A percentile compares a stretch with the other conserved stretches of the same genome.
Evolutionary conservation across 2,797 vertebrate species (phyloP).

Genomic region (Ciconia nigra): DNA sequence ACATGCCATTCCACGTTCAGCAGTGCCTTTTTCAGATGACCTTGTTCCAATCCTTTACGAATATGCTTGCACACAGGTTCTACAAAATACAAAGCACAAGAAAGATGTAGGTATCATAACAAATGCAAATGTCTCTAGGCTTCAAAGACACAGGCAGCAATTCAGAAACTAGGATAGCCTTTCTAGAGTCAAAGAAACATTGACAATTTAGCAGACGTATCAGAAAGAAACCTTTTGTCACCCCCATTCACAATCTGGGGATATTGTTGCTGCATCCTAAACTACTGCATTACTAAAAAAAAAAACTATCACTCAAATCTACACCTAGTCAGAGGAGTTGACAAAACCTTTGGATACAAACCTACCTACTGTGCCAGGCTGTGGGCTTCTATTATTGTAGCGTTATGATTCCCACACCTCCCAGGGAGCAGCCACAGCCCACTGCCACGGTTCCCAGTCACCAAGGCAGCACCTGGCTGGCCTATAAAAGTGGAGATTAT

Average conservation of each 20-base stretch:
- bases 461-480: not conserved
- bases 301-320: not conserved
- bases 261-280: not conserved
- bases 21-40: slow-evolving; percentile 82
- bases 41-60: slow-evolving; percentile 87
- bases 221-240: not conserved
- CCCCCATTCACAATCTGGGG: not conserved
- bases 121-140: not conserved
- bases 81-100: slow-evolving; percentile 47
- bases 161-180: not conserved
- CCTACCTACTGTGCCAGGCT: not conserved
- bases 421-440: not conserved
- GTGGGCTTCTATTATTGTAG: not conserved
- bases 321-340: not conserved
- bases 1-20: slow-evolving; percentile 76
- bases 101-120: not conserved
- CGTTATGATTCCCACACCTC: not conserved
- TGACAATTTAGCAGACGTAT: not conserved
- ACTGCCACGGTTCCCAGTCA: not conserved
- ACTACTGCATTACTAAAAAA: not conserved
- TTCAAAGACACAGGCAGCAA: not conserved
- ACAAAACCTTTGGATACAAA: not conserved
- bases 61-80: slow-evolving; percentile 85
- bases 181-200: not conserved
- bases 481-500: not conserved